Evolutionary conservation across 1,140 invertebrate species (phyloP).

Genomic region (Sitodiplosis mosellana): DNA sequence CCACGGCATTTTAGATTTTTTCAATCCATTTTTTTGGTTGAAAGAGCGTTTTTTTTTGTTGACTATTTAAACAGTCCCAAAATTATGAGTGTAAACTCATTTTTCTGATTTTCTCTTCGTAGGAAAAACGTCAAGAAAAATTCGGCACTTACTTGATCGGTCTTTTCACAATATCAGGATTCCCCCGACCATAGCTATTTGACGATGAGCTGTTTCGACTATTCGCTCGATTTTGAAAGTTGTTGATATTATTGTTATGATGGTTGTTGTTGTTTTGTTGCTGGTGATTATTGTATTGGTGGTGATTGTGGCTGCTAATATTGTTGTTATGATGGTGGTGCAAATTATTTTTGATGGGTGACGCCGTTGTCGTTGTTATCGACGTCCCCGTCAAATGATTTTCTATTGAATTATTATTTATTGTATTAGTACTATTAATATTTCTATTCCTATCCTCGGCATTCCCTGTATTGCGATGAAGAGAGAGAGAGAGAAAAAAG

Average conservation of each 20-base stretch:
- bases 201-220: conserved; percentile 1
- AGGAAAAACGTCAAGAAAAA: too few species aligned
- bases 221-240: conserved; percentile 1
- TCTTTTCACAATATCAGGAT: conserved; percentile 44
- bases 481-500: too few species aligned
- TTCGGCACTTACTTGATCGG: conserved; percentile 47
- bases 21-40: too few species aligned
- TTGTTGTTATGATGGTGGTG: conserved; percentile 17
- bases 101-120: too few species aligned
- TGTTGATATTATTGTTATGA: conserved; percentile 1
- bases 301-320: conserved; percentile 18
- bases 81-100: too few species aligned
- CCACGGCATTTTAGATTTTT: too few species aligned
- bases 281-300: background rate
- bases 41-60: too few species aligned
- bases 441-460: conserved; percentile 1
- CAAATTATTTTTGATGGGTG: conserved; percentile 7
- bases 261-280: conserved; percentile 5
- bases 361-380: conserved; percentile 20
- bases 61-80: too few species aligned
- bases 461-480: too few species aligned
- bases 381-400: conserved; percentile 1
- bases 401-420: background rate
- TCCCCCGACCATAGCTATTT: conserved; percentile 9
- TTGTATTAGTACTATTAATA: background rate